Conservation (phyloP, 2,797 vertebrate genomes). For the Cuculus canorus region DNA sequence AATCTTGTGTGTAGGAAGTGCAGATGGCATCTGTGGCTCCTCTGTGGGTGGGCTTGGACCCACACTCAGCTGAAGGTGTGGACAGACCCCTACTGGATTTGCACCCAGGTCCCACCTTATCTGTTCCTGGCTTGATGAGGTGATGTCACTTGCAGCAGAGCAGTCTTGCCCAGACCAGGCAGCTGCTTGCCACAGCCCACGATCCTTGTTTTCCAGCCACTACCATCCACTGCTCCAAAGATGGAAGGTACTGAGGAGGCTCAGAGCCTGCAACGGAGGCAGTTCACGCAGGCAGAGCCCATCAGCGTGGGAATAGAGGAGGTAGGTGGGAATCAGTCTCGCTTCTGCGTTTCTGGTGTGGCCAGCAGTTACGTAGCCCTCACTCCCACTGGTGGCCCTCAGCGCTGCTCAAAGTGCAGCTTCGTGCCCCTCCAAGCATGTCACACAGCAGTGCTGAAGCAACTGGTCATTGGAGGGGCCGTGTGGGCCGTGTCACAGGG, state of each 20-base stretch:
- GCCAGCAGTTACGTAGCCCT: too few relatives aligned
- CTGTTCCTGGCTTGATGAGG: neutral
- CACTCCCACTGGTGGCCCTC: too few relatives aligned
- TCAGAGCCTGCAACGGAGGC: too few relatives aligned
- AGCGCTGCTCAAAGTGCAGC: too few relatives aligned
- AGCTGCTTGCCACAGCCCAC: neutral
- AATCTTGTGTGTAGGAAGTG: neutral
- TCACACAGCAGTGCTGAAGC: too few relatives aligned
- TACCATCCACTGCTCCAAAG: neutral
- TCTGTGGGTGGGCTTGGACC: neutral
- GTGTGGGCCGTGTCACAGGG: too few relatives aligned
- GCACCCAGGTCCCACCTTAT: neutral
- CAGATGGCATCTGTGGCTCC: neutral
- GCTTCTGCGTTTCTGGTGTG: too few relatives aligned
- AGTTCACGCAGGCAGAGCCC: too few relatives aligned
- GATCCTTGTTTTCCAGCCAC: slow-evolving; percentile 40
- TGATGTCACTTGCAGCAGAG: neutral
- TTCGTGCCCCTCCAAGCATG: too few relatives aligned
- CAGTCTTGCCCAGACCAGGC: neutral
- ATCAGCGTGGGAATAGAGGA: too few relatives aligned
- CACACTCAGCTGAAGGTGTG: fast-evolving
- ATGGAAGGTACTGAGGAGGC: neutral
- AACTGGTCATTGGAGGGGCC: too few relatives aligned
- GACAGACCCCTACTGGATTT: neutral
- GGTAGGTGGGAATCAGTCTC: too few relatives aligned